A percentile compares a stretch with the other conserved stretches of the same genome.
Conservation (phyloP, 2,113 vertebrate species). For the Ornithorhynchus anatinus region DNA sequence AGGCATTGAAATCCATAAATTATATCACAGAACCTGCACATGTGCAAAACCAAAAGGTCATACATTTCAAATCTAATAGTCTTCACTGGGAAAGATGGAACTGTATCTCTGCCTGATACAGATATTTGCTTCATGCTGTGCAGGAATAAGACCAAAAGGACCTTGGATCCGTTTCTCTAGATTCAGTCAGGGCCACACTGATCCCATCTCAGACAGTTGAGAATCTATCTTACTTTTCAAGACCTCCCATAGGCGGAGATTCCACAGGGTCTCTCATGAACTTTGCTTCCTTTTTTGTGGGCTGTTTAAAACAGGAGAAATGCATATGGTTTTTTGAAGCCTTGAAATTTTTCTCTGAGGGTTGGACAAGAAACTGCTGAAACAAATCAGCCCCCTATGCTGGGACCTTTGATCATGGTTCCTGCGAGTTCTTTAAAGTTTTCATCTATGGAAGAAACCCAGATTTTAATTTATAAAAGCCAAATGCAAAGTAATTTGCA, state of each 20-base stretch:
- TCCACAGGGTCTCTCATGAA: not conserved
- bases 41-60: not conserved
- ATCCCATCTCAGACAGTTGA: not conserved
- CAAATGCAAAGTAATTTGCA: not conserved
- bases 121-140: not conserved
- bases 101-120: not conserved
- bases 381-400: not conserved
- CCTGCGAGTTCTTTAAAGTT: not conserved
- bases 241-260: not conserved
- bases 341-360: not conserved
- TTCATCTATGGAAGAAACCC: not conserved
- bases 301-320: conserved; percentile 1
- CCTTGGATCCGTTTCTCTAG: not conserved
- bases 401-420: not conserved
- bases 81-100: not conserved
- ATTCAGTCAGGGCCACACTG: not conserved
- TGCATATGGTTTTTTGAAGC: not conserved
- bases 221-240: not conserved
- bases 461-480: not conserved
- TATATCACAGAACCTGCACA: not conserved
- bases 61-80: not conserved
- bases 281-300: conserved; percentile 1
- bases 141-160: not conserved
- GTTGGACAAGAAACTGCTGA: not conserved
- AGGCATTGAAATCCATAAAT: not conserved